Evolutionary conservation across 37 sponge, comb jelly and placozoan genomes (phyloP).

Genomic region (Bolinopsis microptera): DNA sequence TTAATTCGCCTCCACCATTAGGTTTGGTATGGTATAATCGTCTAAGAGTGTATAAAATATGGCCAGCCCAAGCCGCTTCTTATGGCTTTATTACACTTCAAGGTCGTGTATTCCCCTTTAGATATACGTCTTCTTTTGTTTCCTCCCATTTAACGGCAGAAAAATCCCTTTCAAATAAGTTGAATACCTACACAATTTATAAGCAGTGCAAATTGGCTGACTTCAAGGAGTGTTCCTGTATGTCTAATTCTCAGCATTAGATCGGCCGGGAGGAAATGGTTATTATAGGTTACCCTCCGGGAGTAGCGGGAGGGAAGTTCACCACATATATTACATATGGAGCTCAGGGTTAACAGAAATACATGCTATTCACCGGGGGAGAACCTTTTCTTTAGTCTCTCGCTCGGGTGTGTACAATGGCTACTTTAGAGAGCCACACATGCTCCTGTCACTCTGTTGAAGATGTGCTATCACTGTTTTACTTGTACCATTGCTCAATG

Average conservation of each 20-base stretch:
- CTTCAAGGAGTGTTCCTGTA: neutral
- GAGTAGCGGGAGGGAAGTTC: neutral
- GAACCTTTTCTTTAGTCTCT: no score
- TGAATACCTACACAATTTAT: no score
- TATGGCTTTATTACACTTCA: neutral
- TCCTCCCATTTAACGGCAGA: neutral
- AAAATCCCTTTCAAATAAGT: no score
- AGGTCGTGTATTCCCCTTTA: neutral
- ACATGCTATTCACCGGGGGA: neutral
- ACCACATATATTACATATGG: neutral
- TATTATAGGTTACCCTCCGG: neutral
- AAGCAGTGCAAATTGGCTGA: no score
- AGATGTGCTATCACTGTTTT: no score
- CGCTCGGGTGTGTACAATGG: no score
- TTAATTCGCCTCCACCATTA: neutral
- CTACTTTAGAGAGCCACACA: no score
- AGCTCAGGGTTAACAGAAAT: neutral
- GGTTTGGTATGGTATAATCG: neutral
- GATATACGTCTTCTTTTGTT: neutral
- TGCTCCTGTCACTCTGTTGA: no score
- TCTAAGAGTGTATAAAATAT: neutral
- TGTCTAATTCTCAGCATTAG: neutral
- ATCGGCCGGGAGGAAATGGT: neutral
- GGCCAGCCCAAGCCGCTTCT: neutral
- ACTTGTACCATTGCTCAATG: no score